Base-by-base conservation (phyloP, 2,888 invertebrate species). In the Ditula angustiorana region DNA sequence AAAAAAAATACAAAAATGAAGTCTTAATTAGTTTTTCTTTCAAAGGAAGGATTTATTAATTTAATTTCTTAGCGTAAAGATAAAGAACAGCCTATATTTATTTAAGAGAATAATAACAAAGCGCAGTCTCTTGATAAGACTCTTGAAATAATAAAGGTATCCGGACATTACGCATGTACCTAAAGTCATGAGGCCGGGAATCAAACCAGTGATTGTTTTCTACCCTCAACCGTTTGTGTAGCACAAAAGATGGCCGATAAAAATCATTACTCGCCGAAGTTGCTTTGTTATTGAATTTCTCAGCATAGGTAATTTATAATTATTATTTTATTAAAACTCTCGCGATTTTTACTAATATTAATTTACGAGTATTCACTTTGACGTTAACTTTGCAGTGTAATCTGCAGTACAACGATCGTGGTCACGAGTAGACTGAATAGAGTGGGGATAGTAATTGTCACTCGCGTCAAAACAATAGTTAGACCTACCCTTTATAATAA, bases 221-320 rank as follows among this genome's bases (percentile, higher is more conserved):
- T 76, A 85, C 88, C 91, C 88, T 81, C 78, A 71, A 78, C 72
- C 75, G 74, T 78, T 75, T 71, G 59, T 61, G 71, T 62, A 68
- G 77, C 74, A 87, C 90, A 91, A 92, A 86, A 77, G 84, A 81
- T 83, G 77, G 67, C 71, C 84, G 90, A 90, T 91, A 90, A 87
- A 81, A 86, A 87, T 87, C 87, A 79, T 78, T 72, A 74, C 69
- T 71, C 50, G 66, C 53, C 68, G 72, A 70, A 72, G 69, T 72
- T 73, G 69, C 74, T 73, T 75, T 72, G 71, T 71, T 70, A 73
- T 71, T 60, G 16, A 41, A 21, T 41, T 53, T 33, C 56, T 44
- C 26, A 46, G 41, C 28, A 62, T n/a, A 19, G 28, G 49, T 28
- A 10, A 28, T 19, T 28, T 21, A 16, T 21, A 33, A 19, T 52